A percentile compares a stretch with the other conserved stretches of the same genome.
Conservation (phyloP, 37 sponge, comb jelly and placozoan genomes). For the Cliona cf. orientalis region DNA sequence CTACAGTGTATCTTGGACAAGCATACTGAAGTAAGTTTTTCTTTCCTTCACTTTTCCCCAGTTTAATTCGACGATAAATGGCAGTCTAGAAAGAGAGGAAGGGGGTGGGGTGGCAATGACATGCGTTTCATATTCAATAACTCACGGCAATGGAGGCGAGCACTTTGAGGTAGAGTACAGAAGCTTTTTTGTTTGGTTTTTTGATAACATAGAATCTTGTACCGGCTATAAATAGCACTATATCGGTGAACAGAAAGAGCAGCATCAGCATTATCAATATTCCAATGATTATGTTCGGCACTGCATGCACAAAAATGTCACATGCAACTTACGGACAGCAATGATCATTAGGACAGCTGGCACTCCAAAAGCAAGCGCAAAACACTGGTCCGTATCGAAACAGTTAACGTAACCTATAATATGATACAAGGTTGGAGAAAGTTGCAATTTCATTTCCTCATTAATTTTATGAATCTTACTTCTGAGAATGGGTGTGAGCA, state of each 20-base stretch:
- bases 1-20: conserved; percentile 47
- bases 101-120: too few species aligned
- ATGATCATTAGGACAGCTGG: conserved; percentile 93
- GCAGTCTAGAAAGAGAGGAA: conserved; percentile 25
- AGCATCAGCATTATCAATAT: too few species aligned
- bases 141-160: conserved; percentile 40
- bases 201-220: conserved; percentile 55
- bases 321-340: conserved; percentile 67
- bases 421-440: neutral
- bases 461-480: conserved; percentile 41
- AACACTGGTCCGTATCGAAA: conserved; percentile 82
- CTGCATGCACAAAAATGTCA: too few species aligned
- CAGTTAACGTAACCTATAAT: conserved; percentile 68
- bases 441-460: too few species aligned
- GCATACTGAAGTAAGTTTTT: conserved; percentile 51
- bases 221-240: conserved; percentile 42
- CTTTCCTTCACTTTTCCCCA: conserved; percentile 23
- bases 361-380: conserved; percentile 89
- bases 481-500: conserved; percentile 90
- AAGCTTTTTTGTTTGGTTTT: conserved; percentile 54
- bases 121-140: neutral
- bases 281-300: too few species aligned
- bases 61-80: conserved; percentile 44
- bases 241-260: too few species aligned
- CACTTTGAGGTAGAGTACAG: conserved; percentile 34